These are phyloP conservation scores for Hozukius guyotensis DNA, from an alignment of 2,797 vertebrate genomes.

Conservation along the genomic window DNA sequence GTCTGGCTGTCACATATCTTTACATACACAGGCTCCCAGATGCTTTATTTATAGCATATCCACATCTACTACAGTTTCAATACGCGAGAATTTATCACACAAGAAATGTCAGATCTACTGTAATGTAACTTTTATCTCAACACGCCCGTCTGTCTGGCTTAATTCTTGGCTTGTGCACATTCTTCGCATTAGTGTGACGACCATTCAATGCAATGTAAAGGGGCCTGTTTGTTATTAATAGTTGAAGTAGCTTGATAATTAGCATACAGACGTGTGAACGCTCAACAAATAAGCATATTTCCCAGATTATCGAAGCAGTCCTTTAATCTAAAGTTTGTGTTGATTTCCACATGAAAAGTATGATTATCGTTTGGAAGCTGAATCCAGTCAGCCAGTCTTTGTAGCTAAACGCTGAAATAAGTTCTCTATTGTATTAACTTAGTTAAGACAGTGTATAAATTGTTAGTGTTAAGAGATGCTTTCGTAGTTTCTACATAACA, in stretches of 20 bases:
- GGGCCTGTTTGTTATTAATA: background rate
- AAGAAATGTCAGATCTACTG: background rate
- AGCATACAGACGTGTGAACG: background rate
- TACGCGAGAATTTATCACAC: background rate
- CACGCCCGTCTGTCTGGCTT: background rate
- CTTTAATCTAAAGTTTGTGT: background rate
- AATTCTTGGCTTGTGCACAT: background rate
- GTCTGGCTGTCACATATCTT: background rate
- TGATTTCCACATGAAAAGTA: background rate
- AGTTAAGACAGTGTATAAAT: background rate
- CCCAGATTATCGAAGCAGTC: background rate
- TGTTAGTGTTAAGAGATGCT: background rate
- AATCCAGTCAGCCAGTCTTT: background rate
- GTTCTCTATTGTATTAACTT: background rate
- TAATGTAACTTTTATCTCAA: background rate
- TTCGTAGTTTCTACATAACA: background rate
- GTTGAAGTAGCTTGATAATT: background rate
- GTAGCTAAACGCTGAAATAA: background rate
- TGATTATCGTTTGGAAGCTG: background rate
- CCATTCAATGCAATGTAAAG: background rate
- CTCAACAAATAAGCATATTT: background rate
- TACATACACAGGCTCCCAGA: background rate
- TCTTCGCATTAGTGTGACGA: background rate
- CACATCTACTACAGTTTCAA: background rate
- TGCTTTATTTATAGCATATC: slow-evolving; percentile 9